These are phyloP conservation scores for Prunella fulvescens DNA, from an alignment of 2,113 vertebrate genomes.

Conservation along the genomic window DNA sequence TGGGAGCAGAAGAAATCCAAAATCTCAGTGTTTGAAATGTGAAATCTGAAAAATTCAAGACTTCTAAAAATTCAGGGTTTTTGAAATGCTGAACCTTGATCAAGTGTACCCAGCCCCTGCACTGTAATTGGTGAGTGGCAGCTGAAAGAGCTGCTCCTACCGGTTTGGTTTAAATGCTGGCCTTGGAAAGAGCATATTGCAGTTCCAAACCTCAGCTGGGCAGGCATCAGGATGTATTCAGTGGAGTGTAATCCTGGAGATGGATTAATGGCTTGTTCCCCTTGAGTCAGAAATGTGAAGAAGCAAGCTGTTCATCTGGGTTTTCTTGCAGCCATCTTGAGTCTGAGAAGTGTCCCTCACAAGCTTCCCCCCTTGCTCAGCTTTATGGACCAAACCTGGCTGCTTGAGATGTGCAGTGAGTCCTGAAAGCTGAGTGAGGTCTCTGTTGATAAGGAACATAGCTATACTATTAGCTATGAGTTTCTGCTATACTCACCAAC, in stretches of 20 bases:
- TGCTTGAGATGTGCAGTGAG: neutral
- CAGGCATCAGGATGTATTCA: neutral
- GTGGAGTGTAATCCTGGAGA: neutral
- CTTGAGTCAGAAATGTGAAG: neutral
- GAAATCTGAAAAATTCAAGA: neutral
- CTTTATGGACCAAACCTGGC: neutral
- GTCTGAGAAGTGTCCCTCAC: neutral
- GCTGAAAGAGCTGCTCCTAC: neutral
- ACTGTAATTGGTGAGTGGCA: neutral
- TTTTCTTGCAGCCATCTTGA: neutral
- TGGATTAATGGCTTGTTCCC: neutral
- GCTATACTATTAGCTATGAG: neutral
- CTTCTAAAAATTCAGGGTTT: neutral
- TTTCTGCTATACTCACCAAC: neutral
- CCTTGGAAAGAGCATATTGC: neutral
- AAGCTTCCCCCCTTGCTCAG: neutral
- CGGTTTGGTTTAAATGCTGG: neutral
- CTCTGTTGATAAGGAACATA: neutral
- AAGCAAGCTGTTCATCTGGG: neutral
- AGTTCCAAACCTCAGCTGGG: neutral
- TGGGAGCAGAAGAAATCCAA: neutral
- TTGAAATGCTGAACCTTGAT: neutral
- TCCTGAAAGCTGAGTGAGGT: neutral
- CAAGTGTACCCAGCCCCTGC: neutral
- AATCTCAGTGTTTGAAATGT: neutral